Evolutionary conservation across 2,797 vertebrate species (phyloP).

Genomic region (Saxicola maurus): DNA sequence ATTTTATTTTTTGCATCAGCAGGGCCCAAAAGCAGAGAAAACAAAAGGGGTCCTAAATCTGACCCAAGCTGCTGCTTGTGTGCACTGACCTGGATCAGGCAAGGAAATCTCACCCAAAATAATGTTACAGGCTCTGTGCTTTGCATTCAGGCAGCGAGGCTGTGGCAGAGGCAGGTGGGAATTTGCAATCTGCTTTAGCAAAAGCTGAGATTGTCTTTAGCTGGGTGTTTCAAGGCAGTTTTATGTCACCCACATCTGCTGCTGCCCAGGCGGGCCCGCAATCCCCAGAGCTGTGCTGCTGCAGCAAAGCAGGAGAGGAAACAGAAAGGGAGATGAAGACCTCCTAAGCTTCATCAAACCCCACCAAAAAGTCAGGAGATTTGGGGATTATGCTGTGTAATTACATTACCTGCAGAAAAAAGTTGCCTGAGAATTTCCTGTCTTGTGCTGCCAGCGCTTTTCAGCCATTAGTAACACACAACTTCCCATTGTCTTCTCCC

Average conservation of each 20-base stretch:
- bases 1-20: background rate
- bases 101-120: background rate
- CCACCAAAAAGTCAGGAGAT: conserved; percentile 35
- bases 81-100: background rate
- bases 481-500: conserved; percentile 34
- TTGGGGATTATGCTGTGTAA: conserved; percentile 32
- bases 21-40: background rate
- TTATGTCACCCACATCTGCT: conserved; percentile 20
- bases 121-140: background rate
- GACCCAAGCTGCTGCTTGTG: background rate
- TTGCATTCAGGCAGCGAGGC: background rate
- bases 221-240: background rate
- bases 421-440: conserved; percentile 34
- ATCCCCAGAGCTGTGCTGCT: background rate
- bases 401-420: conserved; percentile 44
- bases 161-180: background rate
- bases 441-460: conserved; percentile 56
- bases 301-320: background rate
- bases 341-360: conserved; percentile 4
- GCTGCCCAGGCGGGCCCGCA: background rate
- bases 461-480: conserved; percentile 61
- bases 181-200: conserved; percentile 5
- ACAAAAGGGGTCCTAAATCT: background rate
- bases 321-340: background rate
- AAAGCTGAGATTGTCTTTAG: background rate